Evolutionary conservation across 2,113 vertebrate genomes (phyloP), one percentile per base, ranked within the genome.

Genomic region (Macrotis lagotis): DNA sequence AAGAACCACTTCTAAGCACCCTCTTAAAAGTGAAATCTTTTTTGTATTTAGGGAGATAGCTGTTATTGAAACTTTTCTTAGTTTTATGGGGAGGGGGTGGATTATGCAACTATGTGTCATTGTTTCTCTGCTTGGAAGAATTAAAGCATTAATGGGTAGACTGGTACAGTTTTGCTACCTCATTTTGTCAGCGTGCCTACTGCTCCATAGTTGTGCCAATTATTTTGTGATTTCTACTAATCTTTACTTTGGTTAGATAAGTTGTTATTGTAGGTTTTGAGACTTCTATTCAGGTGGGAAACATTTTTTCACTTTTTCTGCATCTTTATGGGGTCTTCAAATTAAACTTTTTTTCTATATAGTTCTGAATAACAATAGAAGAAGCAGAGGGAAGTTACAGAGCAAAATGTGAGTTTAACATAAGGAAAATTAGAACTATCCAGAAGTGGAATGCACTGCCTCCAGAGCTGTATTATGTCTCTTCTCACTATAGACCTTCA

Each of bases 1-100:
- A 50, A n/a, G 92, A 83, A 92, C 19, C 52, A 37, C 51, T 28
- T 93, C 90, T 91, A 50, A 66, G n/a, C 8, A 51, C 47, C 26
- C 59, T 66, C 53, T 94, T 89, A 74, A 93, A 96, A 93, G 50
- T 28, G 51, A 19, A 44, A 25, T 31, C 55, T 59, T 59, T 51
- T 55, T 28, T 93, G 10, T 94, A 48, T 52, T 94, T 94, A 94
- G 7, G 1, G 24, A 28, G 83, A 8, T 89, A 31, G n/a, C 5
- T 88, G 25, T 52, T 93, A 94, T 93, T 37, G 59, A 66, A 66
- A 66, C 31, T 94, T 83, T 51, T 94, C 51, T 94, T 1, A 11
- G 22, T 90, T 74, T 90, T 83, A 92, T 92, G 88, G 92, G 53
- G 91, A 50, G 25, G 25, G 28, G 26, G 28, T 48, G 92, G 66